These are phyloP conservation scores for Drosophila gunungcola DNA, from an alignment of 1,140 invertebrate species.

Conservation along the genomic window DNA sequence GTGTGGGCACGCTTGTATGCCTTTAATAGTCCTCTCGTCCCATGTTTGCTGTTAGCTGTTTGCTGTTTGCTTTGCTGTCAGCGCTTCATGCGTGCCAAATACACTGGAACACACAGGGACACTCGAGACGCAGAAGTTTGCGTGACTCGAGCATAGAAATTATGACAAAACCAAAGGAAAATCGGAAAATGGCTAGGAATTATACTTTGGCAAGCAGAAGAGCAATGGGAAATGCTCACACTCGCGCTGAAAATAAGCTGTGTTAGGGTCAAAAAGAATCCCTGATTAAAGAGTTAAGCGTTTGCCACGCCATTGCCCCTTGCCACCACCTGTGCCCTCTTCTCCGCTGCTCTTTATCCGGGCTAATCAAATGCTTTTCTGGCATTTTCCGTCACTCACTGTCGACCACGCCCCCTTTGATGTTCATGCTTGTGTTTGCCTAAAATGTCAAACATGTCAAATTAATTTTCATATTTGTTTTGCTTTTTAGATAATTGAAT, in stretches of 20 bases:
- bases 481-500: slow-evolving; percentile 80
- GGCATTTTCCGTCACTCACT: slow-evolving; percentile 41
- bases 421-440: slow-evolving; percentile 63
- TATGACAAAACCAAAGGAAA: slow-evolving; percentile 45
- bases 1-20: slow-evolving; percentile 54
- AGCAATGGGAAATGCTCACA: slow-evolving; percentile 48
- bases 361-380: slow-evolving; percentile 59
- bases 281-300: slow-evolving; percentile 79
- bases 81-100: slow-evolving; percentile 78
- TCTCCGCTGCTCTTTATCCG: slow-evolving; percentile 38
- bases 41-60: slow-evolving; percentile 37
- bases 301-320: slow-evolving; percentile 63
- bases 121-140: slow-evolving; percentile 57
- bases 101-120: slow-evolving; percentile 32
- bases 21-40: slow-evolving; percentile 68
- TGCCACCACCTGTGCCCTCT: background rate
- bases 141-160: slow-evolving; percentile 63
- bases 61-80: slow-evolving; percentile 77
- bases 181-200: slow-evolving; percentile 23
- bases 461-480: slow-evolving; percentile 77
- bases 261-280: slow-evolving; percentile 36
- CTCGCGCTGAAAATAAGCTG: slow-evolving; percentile 59
- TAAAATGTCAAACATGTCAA: slow-evolving; percentile 79
- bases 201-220: slow-evolving; percentile 14
- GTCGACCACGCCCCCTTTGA: slow-evolving; percentile 32